phyloP scores from a whole-genome alignment of 1,140 invertebrate genomes.

The Pomacea maculata region DNA sequence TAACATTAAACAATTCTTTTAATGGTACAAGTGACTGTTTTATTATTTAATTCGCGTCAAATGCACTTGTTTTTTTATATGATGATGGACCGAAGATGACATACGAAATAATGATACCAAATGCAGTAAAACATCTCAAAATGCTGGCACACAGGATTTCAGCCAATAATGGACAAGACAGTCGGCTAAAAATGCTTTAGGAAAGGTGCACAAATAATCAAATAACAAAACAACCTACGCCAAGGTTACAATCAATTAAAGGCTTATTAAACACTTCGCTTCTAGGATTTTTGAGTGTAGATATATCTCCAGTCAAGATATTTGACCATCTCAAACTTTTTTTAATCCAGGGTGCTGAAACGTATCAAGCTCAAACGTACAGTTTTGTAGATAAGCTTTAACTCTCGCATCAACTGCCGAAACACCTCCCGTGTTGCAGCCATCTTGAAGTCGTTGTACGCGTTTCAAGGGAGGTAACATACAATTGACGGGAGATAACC shows the following conservation, averaged over 20 bases:
- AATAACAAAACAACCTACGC: not conserved
- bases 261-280: too few relatives aligned
- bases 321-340: not conserved
- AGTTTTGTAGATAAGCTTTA: conserved; percentile 18
- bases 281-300: not conserved
- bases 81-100: not conserved
- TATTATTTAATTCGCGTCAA: not conserved
- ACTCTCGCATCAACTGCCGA: conserved; percentile 15
- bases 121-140: not conserved
- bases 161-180: too few relatives aligned
- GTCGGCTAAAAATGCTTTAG: too few relatives aligned
- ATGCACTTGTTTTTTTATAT: not conserved
- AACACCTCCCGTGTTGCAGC: conserved; percentile 10
- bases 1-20: not conserved
- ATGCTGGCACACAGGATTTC: not conserved
- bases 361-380: not conserved
- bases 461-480: not conserved
- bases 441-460: not conserved
- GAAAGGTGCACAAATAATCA: not conserved
- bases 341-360: too few relatives aligned
- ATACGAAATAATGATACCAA: not conserved
- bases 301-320: not conserved
- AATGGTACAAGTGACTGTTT: not conserved
- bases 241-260: not conserved
- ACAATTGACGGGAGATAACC: not conserved